These are phyloP conservation scores for Propithecus coquereli DNA, from an alignment of 2,113 vertebrate species.

Conservation along the genomic window DNA sequence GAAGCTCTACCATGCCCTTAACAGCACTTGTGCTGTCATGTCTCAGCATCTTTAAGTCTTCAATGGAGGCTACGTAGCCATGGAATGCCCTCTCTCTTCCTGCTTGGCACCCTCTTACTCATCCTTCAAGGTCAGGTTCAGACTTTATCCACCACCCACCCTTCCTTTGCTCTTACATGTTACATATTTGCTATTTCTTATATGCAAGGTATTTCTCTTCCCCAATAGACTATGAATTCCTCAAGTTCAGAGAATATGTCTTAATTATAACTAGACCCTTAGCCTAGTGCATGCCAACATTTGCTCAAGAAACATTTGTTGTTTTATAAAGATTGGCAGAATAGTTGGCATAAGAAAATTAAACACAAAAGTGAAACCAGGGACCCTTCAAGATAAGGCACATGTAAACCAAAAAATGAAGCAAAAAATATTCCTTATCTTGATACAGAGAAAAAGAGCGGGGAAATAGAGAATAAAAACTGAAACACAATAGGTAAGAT, in stretches of 20 bases:
- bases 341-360: neutral
- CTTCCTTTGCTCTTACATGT: neutral
- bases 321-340: neutral
- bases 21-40: neutral
- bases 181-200: neutral
- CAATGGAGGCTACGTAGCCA: neutral
- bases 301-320: conserved; percentile 9
- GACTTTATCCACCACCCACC: neutral
- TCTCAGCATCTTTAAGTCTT: neutral
- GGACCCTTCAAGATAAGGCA: conserved; percentile 21
- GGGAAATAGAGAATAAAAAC: conserved; percentile 49
- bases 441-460: conserved; percentile 14
- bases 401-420: neutral
- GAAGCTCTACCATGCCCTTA: neutral
- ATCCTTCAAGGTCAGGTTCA: neutral
- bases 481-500: conserved; percentile 58
- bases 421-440: conserved; percentile 13
- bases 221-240: neutral
- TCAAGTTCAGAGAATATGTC: conserved; percentile 19
- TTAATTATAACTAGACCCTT: neutral
- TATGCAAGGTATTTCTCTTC: neutral
- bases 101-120: neutral
- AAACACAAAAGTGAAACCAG: conserved; percentile 37
- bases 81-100: neutral
- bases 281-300: neutral